A percentile compares a stretch with the other conserved stretches of the same genome.
Conservation (phyloP, 2,797 vertebrate genomes). For the Channallabes apus region DNA sequence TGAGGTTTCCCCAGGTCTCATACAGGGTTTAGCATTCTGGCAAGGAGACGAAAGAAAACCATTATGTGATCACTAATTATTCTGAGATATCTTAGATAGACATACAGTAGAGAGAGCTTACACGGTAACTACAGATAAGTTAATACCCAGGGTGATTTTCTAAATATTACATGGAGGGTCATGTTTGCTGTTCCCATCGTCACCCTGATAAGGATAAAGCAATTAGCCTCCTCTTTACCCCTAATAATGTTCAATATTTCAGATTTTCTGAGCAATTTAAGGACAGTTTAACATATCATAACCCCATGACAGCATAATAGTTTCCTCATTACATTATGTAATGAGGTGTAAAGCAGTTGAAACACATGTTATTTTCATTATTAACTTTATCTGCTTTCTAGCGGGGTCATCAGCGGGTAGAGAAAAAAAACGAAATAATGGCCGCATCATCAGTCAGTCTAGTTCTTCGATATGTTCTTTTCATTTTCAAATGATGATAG, state of each 20-base stretch:
- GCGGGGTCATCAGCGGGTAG: conserved; percentile 64
- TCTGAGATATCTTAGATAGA: background rate
- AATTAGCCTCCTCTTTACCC: background rate
- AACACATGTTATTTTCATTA: conserved; percentile 69
- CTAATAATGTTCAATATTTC: background rate
- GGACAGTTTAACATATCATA: conserved; percentile 74
- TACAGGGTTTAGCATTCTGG: conserved; percentile 21
- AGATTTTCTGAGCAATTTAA: background rate
- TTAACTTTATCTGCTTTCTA: conserved; percentile 63
- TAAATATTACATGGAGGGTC: background rate
- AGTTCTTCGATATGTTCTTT: background rate
- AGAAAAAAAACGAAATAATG: conserved; percentile 60
- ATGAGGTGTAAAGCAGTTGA: conserved; percentile 71
- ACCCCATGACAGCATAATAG: conserved; percentile 73
- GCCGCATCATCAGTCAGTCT: conserved; percentile 41
- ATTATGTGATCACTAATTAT: background rate
- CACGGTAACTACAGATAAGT: background rate
- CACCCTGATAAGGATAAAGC: background rate
- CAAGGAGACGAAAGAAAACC: background rate
- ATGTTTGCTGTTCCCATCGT: background rate
- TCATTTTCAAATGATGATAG: too few relatives aligned
- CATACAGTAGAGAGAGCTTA: too few relatives aligned
- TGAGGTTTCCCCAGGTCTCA: conserved; percentile 48
- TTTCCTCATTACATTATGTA: conserved; percentile 78
- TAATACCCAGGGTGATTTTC: background rate